Percentiles rank a stretch among this genome's conserved stretches.
phyloP scores from a whole-genome alignment of 2,888 invertebrate genomes.

The Scaptomyza tumidula region DNA sequence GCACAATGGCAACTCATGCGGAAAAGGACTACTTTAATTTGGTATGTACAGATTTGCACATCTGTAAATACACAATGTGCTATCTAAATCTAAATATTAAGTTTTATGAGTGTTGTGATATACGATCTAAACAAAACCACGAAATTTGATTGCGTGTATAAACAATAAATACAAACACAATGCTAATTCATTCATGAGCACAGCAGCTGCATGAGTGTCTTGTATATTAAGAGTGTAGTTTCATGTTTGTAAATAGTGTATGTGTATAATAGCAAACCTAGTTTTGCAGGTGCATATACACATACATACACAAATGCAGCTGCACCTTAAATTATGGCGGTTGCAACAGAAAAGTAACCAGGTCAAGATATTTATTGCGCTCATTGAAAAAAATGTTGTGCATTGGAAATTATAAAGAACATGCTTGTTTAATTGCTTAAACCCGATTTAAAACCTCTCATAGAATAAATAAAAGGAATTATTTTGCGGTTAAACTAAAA shows the following conservation, averaged over 20 bases:
- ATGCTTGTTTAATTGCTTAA: background rate
- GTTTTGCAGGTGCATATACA: background rate
- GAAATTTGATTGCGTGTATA: background rate
- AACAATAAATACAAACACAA: background rate
- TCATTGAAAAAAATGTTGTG: background rate
- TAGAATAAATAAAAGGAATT: background rate
- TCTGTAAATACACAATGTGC: slow-evolving; percentile 25
- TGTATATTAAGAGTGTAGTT: background rate
- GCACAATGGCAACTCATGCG: slow-evolving; percentile 62
- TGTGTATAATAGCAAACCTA: background rate
- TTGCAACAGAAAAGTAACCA: slow-evolving; percentile 3
- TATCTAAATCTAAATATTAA: background rate
- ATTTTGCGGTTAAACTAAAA: background rate
- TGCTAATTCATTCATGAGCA: background rate
- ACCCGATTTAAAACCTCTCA: background rate
- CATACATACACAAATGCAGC: slow-evolving; percentile 7
- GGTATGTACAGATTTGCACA: slow-evolving; percentile 58
- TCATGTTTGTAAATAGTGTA: background rate
- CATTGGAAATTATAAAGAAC: background rate
- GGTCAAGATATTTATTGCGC: slow-evolving; percentile 2
- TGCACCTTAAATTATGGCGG: background rate
- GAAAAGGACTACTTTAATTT: slow-evolving; percentile 68
- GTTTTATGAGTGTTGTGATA: slow-evolving; percentile 1
- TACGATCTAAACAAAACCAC: background rate
- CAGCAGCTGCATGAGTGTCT: background rate